Evolutionary conservation across 2,888 invertebrate genomes (phyloP), one percentile per base, ranked within the genome.

Genomic region (Siphlonurus alternatus): DNA sequence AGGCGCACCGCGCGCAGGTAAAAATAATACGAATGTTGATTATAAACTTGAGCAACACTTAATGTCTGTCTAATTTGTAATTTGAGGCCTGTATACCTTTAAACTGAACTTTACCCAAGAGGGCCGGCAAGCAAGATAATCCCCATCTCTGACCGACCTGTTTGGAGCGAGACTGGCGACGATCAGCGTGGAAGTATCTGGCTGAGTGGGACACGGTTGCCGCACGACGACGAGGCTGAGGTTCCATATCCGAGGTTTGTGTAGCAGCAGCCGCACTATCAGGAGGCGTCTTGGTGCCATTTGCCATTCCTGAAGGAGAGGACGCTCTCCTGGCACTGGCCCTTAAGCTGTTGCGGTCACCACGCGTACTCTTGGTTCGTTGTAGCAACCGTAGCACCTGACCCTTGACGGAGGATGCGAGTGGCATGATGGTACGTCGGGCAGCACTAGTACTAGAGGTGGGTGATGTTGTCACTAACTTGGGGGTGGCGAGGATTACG

Each of bases 341-440:
- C 2, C 20, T n/a, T 53, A 56, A n/a, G n/a, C 54, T 53, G 23
- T 23, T 25, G 19, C 23, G 63, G 1, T 38, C 61, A 1, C 61
- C 61, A 23, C 63, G 59, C 3, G 60, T 60, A 61, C 64, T 64
- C 25, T 64, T 64, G 23, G 64, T 64, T 51, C 64, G 59, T 19
- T 60, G 61, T 53, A 64, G 24, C 24, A 64, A 61, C 24, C 85
- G 78, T 78, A 87, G 81, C 70, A 88, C 85, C 68, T 86, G 86
- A 63, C 85, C 83, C 70, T 85, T 86, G 66, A 88, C 80, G 53
- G 64, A 80, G 77, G 69, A 78, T 77, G 19, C 78, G 76, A 73
- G 79, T 77, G 70, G 71, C 69, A 70, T 68, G 5, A 56, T 5
- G 56, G 56, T 18, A 66, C 67, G 66, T 65, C 67, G 67, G 65